Evolutionary conservation across 2,797 vertebrate genomes (phyloP).

Genomic region (Hylomyscus alleni): DNA sequence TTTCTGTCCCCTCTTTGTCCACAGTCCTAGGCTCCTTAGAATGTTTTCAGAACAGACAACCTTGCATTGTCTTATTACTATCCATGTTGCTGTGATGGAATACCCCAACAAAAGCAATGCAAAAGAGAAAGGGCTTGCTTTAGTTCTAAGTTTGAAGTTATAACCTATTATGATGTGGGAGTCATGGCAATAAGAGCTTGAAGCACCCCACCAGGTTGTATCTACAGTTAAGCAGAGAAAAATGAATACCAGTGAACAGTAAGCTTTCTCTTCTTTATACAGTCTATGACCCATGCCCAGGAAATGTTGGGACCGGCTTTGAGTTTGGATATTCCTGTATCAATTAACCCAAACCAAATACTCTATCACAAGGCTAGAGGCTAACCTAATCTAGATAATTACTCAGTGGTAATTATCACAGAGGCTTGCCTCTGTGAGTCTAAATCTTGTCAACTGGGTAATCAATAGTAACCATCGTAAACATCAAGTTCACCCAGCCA

Average conservation of each 20-base stretch:
- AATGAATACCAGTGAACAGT: not conserved
- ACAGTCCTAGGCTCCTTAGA: not conserved
- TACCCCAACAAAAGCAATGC: not conserved
- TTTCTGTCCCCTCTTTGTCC: fast-evolving
- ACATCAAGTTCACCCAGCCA: not conserved
- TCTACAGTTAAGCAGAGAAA: not conserved
- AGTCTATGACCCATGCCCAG: not conserved
- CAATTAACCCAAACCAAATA: not conserved
- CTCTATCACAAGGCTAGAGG: not conserved
- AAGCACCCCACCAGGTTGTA: not conserved
- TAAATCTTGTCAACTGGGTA: not conserved
- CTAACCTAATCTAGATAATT: not conserved
- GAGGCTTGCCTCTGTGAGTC: not conserved
- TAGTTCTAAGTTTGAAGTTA: not conserved
- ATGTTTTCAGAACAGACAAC: not conserved
- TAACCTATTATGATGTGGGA: not conserved
- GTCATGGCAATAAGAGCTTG: not conserved
- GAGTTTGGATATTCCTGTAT: not conserved
- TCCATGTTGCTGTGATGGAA: not conserved
- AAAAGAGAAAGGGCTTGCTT: not conserved
- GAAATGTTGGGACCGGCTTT: not conserved
- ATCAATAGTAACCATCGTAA: not conserved
- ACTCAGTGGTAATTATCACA: not conserved
- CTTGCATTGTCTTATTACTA: not conserved
- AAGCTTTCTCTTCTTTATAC: not conserved